phyloP scores from a whole-genome alignment of 2,113 vertebrate genomes.

The Cyprinodon brontotheroides region DNA sequence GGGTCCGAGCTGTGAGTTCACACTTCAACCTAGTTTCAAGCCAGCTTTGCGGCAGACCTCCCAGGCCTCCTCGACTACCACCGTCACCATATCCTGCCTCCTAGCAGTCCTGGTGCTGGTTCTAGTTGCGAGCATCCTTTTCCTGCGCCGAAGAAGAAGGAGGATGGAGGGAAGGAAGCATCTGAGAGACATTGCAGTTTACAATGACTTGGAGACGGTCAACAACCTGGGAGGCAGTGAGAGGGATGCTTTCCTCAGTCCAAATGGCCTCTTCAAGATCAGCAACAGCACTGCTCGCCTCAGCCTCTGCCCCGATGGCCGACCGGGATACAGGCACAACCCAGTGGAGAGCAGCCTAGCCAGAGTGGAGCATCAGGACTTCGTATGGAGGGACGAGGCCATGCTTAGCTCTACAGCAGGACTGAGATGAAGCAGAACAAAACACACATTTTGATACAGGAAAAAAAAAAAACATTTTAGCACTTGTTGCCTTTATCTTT shows the following conservation, averaged over 20 bases:
- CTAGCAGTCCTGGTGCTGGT: slow-evolving; percentile 80
- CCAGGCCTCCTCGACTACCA: slow-evolving; percentile 77
- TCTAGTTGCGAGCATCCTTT: slow-evolving; percentile 74
- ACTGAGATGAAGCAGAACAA: slow-evolving; percentile 63
- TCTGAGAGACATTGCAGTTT: slow-evolving; percentile 73
- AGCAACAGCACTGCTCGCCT: slow-evolving; percentile 77
- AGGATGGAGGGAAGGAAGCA: slow-evolving; percentile 73
- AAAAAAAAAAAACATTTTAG: slow-evolving; percentile 42
- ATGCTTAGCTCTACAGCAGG: slow-evolving; percentile 45
- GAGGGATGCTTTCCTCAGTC: slow-evolving; percentile 77
- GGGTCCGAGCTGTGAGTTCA: slow-evolving; percentile 88
- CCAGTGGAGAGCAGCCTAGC: slow-evolving; percentile 52
- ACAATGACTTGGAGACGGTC: slow-evolving; percentile 80
- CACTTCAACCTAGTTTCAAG: slow-evolving; percentile 71
- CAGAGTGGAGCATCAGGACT: slow-evolving; percentile 68
- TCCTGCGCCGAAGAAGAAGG: slow-evolving; percentile 74
- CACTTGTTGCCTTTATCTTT: slow-evolving; percentile 69
- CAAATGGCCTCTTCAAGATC: slow-evolving; percentile 75
- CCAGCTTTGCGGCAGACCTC: slow-evolving; percentile 61
- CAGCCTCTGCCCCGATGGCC: slow-evolving; percentile 64
- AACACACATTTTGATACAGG: slow-evolving; percentile 17
- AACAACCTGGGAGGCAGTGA: slow-evolving; percentile 80
- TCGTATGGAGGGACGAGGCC: slow-evolving; percentile 75
- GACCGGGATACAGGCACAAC: slow-evolving; percentile 57
- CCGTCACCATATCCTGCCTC: slow-evolving; percentile 79